These are phyloP conservation scores for Trachymyrmex septentrionalis DNA, from an alignment of 1,140 invertebrate genomes.

Conservation along the genomic window DNA sequence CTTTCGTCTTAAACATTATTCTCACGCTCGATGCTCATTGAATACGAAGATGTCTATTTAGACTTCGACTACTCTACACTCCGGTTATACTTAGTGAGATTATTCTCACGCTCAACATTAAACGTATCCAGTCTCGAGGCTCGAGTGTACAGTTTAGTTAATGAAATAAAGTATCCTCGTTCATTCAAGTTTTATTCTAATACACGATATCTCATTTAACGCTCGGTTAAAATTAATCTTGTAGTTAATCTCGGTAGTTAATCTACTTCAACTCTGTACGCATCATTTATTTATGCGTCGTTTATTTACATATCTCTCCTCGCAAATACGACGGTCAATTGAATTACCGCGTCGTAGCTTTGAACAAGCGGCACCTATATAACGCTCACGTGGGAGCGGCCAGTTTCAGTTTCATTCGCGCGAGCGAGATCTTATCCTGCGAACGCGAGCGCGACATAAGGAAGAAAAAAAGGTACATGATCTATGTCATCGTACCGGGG, in stretches of 20 bases:
- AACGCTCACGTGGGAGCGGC: constrained; percentile 69
- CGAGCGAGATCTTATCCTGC: constrained; percentile 70
- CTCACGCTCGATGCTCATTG: constrained; percentile 47
- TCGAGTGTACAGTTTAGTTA: background rate
- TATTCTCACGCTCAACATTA: constrained; percentile 19
- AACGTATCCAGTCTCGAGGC: background rate
- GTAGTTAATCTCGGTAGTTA: no score
- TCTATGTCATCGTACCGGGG: constrained; percentile 49
- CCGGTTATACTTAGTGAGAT: background rate
- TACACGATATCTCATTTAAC: background rate
- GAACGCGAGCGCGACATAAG: constrained; percentile 41
- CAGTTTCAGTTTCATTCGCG: constrained; percentile 75
- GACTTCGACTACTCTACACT: constrained; percentile 11
- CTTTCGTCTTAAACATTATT: constrained; percentile 54
- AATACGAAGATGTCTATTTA: constrained; percentile 35
- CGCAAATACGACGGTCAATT: background rate
- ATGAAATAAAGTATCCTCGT: constrained; percentile 34
- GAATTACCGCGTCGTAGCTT: background rate
- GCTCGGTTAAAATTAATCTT: no score
- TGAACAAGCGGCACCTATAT: constrained; percentile 15
- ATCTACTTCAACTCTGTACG: background rate
- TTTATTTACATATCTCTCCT: background rate
- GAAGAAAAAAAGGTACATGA: constrained; percentile 57
- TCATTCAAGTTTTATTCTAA: constrained; percentile 20
- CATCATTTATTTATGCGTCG: background rate